Conservation (phyloP, 92 coral and sea anemone species). For the Parazoanthus darwini region DNA sequence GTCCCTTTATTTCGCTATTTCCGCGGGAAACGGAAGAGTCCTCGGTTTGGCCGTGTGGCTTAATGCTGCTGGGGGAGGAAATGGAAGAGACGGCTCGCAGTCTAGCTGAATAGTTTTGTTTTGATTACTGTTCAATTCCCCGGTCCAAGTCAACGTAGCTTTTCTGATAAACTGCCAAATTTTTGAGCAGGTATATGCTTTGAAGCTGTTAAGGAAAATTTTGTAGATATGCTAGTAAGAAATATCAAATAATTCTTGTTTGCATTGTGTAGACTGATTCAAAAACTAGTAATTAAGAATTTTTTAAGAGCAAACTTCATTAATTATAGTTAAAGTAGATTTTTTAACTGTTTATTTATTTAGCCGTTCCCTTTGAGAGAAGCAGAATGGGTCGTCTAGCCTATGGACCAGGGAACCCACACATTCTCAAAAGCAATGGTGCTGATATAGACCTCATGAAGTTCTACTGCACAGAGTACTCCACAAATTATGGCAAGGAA, state of each 20-base stretch:
- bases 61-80: too few species aligned
- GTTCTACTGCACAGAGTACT: slow-evolving; percentile 94
- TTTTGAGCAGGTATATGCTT: neutral
- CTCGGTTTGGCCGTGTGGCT: too few species aligned
- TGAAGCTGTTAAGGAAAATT: neutral
- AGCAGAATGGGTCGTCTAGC: slow-evolving; percentile 84
- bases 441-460: slow-evolving; percentile 88
- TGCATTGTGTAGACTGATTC: neutral
- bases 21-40: too few species aligned
- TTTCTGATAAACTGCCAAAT: too few species aligned
- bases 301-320: neutral
- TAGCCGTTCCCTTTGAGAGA: neutral
- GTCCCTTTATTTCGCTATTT: too few species aligned
- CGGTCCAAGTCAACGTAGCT: too few species aligned
- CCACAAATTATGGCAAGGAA: slow-evolving; percentile 87
- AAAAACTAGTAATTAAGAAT: neutral
- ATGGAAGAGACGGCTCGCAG: too few species aligned
- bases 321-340: neutral
- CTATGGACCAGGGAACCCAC: slow-evolving; percentile 93
- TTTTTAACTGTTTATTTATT: too few species aligned
- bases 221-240: too few species aligned
- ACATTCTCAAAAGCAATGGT: slow-evolving; percentile 91
- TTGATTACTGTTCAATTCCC: too few species aligned
- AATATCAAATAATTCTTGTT: neutral
- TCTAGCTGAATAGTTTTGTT: too few species aligned